A percentile compares a stretch with the other conserved stretches of the same genome.
Evolutionary conservation across 2,113 vertebrate genomes (phyloP).

Genomic region (Paraplagusia blochii): DNA sequence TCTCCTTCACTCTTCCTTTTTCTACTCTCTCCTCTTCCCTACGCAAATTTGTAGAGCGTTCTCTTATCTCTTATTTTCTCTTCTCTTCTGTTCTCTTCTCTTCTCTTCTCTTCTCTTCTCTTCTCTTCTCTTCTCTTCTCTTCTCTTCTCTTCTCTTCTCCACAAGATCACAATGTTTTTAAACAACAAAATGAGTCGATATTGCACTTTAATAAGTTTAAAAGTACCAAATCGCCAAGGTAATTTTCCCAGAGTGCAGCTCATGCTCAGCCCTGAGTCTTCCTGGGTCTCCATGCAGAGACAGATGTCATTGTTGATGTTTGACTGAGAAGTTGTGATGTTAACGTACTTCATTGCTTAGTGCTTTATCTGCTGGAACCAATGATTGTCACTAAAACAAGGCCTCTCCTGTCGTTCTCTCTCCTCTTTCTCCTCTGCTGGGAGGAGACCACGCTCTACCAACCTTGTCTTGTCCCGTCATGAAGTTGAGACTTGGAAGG

Average conservation of each 20-base stretch:
- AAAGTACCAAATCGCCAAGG: too few species aligned
- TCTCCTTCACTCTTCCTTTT: too few species aligned
- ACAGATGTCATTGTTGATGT: conserved; percentile 6
- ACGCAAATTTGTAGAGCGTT: too few species aligned
- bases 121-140: not conserved
- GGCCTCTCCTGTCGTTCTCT: conserved; percentile 62
- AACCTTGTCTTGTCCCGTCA: not conserved
- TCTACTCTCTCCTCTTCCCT: too few species aligned
- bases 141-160: not conserved
- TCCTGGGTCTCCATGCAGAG: not conserved
- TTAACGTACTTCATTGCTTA: conserved; percentile 13
- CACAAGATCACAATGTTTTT: too few species aligned
- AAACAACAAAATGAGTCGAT: too few species aligned
- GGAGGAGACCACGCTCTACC: conserved; percentile 21
- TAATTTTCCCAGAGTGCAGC: too few species aligned
- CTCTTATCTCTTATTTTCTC: not conserved
- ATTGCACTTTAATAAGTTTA: too few species aligned
- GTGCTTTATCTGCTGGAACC: conserved; percentile 5
- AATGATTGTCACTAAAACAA: conserved; percentile 57
- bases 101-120: not conserved
- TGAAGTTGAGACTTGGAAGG: conserved; percentile 59
- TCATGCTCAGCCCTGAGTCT: too few species aligned
- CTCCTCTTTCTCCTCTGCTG: conserved; percentile 43
- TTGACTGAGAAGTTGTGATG: not conserved
- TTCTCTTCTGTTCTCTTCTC: not conserved